Base-by-base conservation (phyloP, 2,113 vertebrate genomes). In the Mus pahari region DNA sequence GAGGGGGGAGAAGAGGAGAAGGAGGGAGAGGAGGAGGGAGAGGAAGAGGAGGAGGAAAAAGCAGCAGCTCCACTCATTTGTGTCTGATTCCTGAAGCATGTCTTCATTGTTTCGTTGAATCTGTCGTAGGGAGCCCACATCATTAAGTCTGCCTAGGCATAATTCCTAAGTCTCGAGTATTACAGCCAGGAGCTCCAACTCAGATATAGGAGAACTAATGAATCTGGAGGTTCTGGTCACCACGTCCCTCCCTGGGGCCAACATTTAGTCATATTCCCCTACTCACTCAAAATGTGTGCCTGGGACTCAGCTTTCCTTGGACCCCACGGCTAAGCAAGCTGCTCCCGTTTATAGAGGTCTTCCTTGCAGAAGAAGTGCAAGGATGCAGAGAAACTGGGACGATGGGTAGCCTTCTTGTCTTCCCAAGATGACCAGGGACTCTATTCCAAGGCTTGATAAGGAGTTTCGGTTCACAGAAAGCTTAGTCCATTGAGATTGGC, bases 1-100 rank as follows among this genome's bases (percentile, higher is more conserved):
- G 19, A 60, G 58, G 7, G 24, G 6, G 26, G 14, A 3, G 12
- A 7, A 53, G 39, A 19, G 33, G 13, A n/a, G 1, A 19, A 13
- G 22, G 19, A 22, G 3, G 36, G 5, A 28, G 24, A n/a, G 7
- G 7, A 1, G 3, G 2, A 1, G 0, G 24, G 7, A 5, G 20
- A 4, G 0, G 36, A 19, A 16, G 50, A 11, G 5, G 36, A 11
- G 10, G 12, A 33, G 9, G 60, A 7, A 13, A 28, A 20, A 39
- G n/a, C 11, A 33, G 68, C 33, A 36, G 68, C 33, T 31, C 50
- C 68, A 8, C 50, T 96, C 58, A 17, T 90, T 42, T 3, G 0
- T 86, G 74, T 33, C 71, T 33, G 68, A 87, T 81, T 68, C 68
- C 93, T 74, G 88, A 20, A 91, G 78, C 31, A 14, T 74, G 48